These are phyloP conservation scores for Tinamus major DNA, from an alignment of 2,797 vertebrate species.

Conservation along the genomic window DNA sequence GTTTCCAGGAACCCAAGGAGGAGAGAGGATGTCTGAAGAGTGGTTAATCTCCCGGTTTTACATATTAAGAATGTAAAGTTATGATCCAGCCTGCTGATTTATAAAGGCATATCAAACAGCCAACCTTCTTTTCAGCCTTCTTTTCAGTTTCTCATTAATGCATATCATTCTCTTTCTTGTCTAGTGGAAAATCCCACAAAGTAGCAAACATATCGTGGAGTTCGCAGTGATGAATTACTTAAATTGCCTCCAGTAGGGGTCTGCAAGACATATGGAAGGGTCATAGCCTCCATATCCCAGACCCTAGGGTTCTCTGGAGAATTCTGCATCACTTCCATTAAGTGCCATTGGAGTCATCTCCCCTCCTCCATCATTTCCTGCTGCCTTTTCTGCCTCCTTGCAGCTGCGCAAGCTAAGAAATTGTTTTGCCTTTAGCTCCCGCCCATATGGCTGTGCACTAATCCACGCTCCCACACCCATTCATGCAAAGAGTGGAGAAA, in stretches of 20 bases:
- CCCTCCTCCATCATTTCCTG: constrained; percentile 44
- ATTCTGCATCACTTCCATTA: constrained; percentile 20
- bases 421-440: background rate
- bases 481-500: background rate
- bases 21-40: background rate
- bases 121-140: background rate
- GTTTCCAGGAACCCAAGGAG: background rate
- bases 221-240: background rate
- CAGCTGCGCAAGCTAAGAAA: background rate
- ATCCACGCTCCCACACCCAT: constrained; percentile 3
- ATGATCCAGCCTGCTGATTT: background rate
- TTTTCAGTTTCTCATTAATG: background rate
- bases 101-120: background rate
- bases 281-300: background rate
- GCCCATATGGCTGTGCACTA: constrained; percentile 24
- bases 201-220: background rate
- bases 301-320: background rate
- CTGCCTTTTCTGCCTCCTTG: background rate
- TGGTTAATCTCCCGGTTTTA: background rate
- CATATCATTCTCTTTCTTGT: background rate
- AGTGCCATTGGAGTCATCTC: background rate
- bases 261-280: background rate
- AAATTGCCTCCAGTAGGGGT: background rate
- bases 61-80: background rate
- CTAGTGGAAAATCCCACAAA: constrained; percentile 14